Percentiles rank a stretch among this genome's conserved stretches.
Conservation (phyloP, 2,797 vertebrate species). For the Borostomias antarcticus region DNA sequence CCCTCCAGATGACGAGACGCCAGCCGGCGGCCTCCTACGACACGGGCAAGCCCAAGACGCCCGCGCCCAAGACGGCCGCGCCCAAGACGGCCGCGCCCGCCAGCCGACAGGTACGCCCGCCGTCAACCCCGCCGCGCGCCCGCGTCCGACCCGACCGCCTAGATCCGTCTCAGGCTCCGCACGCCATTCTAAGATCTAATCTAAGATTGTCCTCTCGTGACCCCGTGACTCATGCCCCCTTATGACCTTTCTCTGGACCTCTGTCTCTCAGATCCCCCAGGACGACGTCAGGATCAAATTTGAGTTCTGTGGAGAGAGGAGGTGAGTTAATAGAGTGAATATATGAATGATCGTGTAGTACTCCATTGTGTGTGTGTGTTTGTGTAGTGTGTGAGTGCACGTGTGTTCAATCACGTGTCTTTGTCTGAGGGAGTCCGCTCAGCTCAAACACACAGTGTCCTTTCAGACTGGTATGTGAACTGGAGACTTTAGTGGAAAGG, state of each 20-base stretch:
- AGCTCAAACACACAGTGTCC: constrained; percentile 23
- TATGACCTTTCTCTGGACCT: too few species aligned
- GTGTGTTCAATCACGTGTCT: neutral
- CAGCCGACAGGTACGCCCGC: constrained; percentile 85
- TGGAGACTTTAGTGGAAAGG: constrained; percentile 65
- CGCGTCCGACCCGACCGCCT: too few species aligned
- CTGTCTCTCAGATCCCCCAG: constrained; percentile 41
- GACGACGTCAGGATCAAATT: constrained; percentile 88
- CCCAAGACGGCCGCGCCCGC: constrained; percentile 63
- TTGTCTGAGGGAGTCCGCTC: neutral
- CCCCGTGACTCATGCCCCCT: neutral
- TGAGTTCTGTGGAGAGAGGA: constrained; percentile 91
- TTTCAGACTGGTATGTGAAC: constrained; percentile 76
- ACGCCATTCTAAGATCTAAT: too few species aligned
- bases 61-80: constrained; percentile 60
- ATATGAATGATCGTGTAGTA: neutral
- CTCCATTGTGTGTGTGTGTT: constrained; percentile 4
- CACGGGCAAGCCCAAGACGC: constrained; percentile 86
- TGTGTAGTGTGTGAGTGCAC: constrained; percentile 2
- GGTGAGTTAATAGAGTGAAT: constrained; percentile 72
- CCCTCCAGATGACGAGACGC: constrained; percentile 92
- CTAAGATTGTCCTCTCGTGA: neutral
- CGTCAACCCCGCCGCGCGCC: too few species aligned
- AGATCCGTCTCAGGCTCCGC: too few species aligned
- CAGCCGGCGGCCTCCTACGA: constrained; percentile 86